Percentiles rank a stretch among this genome's conserved stretches.
Conservation (phyloP, 2,888 invertebrate genomes). For the Phalera bucephala region DNA sequence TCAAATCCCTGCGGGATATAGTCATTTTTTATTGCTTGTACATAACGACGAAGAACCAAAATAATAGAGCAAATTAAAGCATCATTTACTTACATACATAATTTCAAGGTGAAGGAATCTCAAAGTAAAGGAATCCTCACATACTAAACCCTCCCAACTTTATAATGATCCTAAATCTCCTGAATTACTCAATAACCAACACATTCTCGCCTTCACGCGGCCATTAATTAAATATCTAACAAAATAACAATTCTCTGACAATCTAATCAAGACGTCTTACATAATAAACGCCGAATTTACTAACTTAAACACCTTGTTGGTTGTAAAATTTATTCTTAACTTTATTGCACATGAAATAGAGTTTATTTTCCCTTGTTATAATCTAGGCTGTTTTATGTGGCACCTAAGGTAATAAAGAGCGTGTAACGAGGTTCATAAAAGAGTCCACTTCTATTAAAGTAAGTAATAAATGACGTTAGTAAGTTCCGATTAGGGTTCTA, state of each 20-base stretch:
- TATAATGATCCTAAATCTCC: constrained; percentile 2
- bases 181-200: constrained; percentile 8
- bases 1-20: no score
- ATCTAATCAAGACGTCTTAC: constrained; percentile 43
- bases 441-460: constrained; percentile 50
- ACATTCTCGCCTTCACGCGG: constrained; percentile 26
- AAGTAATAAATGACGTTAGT: constrained; percentile 45
- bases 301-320: constrained; percentile 22
- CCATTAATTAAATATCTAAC: constrained; percentile 38
- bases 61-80: no score
- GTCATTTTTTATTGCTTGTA: no score
- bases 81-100: no score
- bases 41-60: no score
- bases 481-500: constrained; percentile 40
- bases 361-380: constrained; percentile 18
- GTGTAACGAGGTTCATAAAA: constrained; percentile 44
- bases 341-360: constrained; percentile 9
- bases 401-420: constrained; percentile 45
- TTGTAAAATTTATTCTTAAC: constrained; percentile 10
- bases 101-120: no score
- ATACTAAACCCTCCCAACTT: background rate
- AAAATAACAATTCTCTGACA: constrained; percentile 34
- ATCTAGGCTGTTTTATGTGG: constrained; percentile 32
- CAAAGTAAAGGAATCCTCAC: background rate
- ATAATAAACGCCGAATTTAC: constrained; percentile 41